phyloP scores from a whole-genome alignment of 2,113 vertebrate species.

The Laticauda colubrina region DNA sequence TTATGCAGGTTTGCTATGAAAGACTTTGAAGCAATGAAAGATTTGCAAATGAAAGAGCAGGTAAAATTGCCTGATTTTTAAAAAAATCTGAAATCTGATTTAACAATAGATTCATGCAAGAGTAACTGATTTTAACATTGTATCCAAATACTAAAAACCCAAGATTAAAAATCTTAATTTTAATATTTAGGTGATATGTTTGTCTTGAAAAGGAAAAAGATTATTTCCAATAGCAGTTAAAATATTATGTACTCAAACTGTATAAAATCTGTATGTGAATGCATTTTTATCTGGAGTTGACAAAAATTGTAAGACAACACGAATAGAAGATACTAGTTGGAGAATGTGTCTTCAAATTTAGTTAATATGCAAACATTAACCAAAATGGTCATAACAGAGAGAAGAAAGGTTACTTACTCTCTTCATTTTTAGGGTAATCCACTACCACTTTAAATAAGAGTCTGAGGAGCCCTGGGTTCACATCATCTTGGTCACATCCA shows the following conservation, averaged over 20 bases:
- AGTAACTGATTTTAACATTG: neutral
- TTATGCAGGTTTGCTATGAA: neutral
- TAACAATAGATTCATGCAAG: neutral
- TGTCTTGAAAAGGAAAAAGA: neutral
- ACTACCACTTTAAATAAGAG: conserved; percentile 78
- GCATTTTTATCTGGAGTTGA: neutral
- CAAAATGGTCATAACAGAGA: neutral
- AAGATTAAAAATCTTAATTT: neutral
- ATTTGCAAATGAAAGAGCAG: neutral
- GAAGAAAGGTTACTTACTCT: conserved; percentile 65
- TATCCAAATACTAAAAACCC: neutral
- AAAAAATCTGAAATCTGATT: neutral
- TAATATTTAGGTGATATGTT: neutral
- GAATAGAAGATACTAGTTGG: neutral
- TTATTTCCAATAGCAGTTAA: neutral
- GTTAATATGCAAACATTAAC: neutral
- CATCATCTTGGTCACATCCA: conserved; percentile 81
- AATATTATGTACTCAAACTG: neutral
- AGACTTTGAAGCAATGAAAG: neutral
- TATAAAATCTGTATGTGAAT: neutral
- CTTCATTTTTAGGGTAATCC: conserved; percentile 60
- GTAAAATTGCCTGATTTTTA: neutral
- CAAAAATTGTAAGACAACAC: neutral
- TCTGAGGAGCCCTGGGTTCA: conserved; percentile 65
- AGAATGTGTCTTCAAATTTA: neutral